Percentiles rank a stretch among this genome's conserved stretches.
Conservation (phyloP, 2,888 invertebrate genomes). For the Catocala nupta region DNA sequence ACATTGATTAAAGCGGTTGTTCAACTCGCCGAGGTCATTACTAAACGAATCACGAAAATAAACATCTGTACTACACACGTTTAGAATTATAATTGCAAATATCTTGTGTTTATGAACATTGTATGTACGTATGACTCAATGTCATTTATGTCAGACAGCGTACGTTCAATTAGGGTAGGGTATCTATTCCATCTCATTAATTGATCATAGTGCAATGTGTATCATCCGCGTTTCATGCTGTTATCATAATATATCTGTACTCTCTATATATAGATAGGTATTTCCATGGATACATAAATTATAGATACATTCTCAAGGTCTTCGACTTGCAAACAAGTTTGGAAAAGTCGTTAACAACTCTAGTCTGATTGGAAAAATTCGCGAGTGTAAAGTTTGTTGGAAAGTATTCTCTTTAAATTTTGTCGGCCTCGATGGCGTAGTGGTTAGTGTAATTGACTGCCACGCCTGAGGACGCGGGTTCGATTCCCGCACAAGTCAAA, state of each 20-base stretch:
- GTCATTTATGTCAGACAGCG: constrained; percentile 1
- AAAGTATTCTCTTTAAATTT: too few relatives aligned
- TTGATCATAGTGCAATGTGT: constrained; percentile 3
- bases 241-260: constrained; percentile 5
- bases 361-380: constrained; percentile 14
- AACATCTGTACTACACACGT: constrained; percentile 5
- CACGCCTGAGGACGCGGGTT: too few relatives aligned
- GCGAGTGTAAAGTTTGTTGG: constrained; percentile 15
- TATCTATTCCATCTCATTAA: constrained; percentile 9
- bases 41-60: constrained; percentile 2
- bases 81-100: constrained; percentile 2
- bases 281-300: not conserved
- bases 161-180: constrained; percentile 4
- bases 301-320: constrained; percentile 38
- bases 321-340: constrained; percentile 28
- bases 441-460: too few relatives aligned
- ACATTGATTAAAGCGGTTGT: constrained; percentile 29
- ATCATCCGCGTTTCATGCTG: not conserved
- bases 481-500: too few relatives aligned
- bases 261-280: not conserved
- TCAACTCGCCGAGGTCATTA: constrained; percentile 12
- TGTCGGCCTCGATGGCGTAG: too few relatives aligned
- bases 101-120: not conserved
- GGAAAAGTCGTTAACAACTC: constrained; percentile 19
- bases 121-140: constrained; percentile 7